Evolutionary conservation across 2,888 invertebrate genomes (phyloP).

Genomic region (Ornithoptera priamus): DNA sequence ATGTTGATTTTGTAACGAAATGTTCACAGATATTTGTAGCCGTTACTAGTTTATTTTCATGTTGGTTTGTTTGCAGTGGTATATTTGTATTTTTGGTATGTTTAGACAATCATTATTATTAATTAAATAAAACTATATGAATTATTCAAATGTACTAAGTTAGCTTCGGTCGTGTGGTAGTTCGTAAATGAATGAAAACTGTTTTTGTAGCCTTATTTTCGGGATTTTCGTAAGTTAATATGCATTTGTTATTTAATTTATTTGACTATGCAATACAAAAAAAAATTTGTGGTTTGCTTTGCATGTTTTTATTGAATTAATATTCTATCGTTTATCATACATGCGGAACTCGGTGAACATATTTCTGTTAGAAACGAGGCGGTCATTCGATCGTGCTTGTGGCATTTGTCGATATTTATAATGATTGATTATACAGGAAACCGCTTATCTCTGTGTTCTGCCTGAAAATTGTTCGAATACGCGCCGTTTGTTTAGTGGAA

Average conservation of each 20-base stretch:
- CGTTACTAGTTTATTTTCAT: neutral
- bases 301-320: neutral
- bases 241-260: no score
- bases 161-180: no score
- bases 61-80: neutral
- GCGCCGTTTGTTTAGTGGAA: conserved; percentile 11
- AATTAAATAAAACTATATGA: no score
- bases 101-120: no score
- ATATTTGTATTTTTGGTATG: no score
- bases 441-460: conserved; percentile 22
- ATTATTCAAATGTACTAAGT: no score
- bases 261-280: no score
- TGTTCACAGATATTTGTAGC: neutral
- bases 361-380: conserved; percentile 12
- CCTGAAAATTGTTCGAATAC: conserved; percentile 26
- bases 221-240: no score
- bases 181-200: no score
- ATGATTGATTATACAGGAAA: conserved; percentile 27
- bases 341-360: conserved; percentile 4
- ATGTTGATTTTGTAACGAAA: conserved; percentile 1
- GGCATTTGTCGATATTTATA: conserved; percentile 25
- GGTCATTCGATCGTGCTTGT: conserved; percentile 20
- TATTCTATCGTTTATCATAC: conserved; percentile 5
- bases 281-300: no score
- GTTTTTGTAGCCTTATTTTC: no score